These are phyloP conservation scores for Gryon sp. DNA, from an alignment of 1,140 invertebrate genomes.

Conservation along the genomic window DNA sequence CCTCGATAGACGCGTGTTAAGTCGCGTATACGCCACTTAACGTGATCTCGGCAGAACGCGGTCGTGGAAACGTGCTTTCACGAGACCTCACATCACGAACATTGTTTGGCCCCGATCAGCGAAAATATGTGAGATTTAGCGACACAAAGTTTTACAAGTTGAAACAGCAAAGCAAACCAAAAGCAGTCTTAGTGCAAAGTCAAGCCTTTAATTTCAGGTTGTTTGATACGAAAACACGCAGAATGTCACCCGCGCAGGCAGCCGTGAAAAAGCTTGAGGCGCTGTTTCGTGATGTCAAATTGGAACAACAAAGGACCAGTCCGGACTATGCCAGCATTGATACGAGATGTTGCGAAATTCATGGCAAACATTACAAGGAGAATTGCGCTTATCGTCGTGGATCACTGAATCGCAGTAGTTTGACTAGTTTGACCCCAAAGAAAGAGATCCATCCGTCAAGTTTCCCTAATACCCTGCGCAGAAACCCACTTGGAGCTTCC, in stretches of 20 bases:
- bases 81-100: constrained; percentile 29
- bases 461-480: constrained; percentile 83
- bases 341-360: constrained; percentile 83
- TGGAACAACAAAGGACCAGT: constrained; percentile 77
- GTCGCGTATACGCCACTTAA: constrained; percentile 67
- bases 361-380: constrained; percentile 82
- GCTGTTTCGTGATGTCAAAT: constrained; percentile 84
- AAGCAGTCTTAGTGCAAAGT: not conserved
- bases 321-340: constrained; percentile 81
- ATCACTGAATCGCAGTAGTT: constrained; percentile 64
- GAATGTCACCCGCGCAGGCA: constrained; percentile 80
- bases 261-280: constrained; percentile 86
- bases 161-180: too few relatives aligned
- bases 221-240: constrained; percentile 17
- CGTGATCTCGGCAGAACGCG: constrained; percentile 50
- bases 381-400: constrained; percentile 78
- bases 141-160: too few relatives aligned
- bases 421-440: constrained; percentile 79
- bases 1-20: constrained; percentile 74
- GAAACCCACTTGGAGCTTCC: constrained; percentile 81
- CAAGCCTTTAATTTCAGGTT: constrained; percentile 24
- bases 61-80: constrained; percentile 57
- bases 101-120: constrained; percentile 34
- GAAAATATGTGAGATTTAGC: constrained; percentile 40
- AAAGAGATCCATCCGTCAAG: constrained; percentile 84